Conservation (phyloP, 1,140 invertebrate genomes). For the roundworm (Caenorhabditis elegans) region DNA sequence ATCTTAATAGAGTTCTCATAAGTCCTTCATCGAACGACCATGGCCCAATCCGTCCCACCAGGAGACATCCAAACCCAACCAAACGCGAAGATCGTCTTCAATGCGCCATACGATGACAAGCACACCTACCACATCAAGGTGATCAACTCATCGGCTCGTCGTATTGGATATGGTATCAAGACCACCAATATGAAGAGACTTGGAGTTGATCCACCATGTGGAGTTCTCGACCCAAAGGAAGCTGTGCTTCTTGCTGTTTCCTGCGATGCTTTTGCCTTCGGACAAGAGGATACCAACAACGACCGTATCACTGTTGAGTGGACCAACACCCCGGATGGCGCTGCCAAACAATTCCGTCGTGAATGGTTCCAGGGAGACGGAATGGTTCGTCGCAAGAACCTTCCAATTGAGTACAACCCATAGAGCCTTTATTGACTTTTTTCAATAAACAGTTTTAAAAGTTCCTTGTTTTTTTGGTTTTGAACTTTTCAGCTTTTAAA, state of each 20-base stretch:
- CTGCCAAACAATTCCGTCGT: conserved; percentile 4
- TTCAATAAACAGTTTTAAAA: too few species aligned
- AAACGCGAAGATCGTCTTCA: conserved; percentile 48
- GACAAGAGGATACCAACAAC: conserved; percentile 36
- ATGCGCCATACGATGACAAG: conserved; percentile 49
- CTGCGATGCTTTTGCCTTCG: conserved; percentile 45
- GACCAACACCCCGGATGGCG: not conserved
- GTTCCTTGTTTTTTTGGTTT: too few species aligned
- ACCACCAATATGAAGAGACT: conserved; percentile 45
- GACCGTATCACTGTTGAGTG: conserved; percentile 24
- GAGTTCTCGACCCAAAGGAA: conserved; percentile 47
- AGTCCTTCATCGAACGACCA: too few species aligned
- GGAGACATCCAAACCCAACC: conserved; percentile 48
- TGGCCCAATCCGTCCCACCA: conserved; percentile 43
- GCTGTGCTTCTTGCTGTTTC: conserved; percentile 37
- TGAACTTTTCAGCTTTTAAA: too few species aligned
- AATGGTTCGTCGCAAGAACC: not conserved
- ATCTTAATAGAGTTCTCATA: too few species aligned
- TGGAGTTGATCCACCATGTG: conserved; percentile 37
- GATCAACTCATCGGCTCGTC: conserved; percentile 41
- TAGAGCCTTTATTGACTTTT: too few species aligned
- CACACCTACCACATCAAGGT: conserved; percentile 47
- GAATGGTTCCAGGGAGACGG: conserved; percentile 12
- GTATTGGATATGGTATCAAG: conserved; percentile 47
- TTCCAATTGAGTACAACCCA: not conserved